Percentiles rank a stretch among this genome's conserved stretches.
phyloP scores from a whole-genome alignment of 1,140 invertebrate genomes.

The Aphelenchoides besseyi region DNA sequence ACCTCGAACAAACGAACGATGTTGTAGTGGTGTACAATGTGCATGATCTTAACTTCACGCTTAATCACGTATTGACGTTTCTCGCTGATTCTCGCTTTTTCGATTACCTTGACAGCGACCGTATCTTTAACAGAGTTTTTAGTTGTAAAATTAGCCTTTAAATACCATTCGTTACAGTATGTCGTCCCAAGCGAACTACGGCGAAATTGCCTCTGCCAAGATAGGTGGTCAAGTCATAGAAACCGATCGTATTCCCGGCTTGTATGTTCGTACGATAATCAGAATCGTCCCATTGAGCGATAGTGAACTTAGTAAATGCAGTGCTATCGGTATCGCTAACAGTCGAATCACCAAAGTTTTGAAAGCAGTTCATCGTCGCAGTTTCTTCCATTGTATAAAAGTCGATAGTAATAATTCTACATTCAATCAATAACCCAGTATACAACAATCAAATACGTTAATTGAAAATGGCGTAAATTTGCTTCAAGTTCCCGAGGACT shows the following conservation, averaged over 20 bases:
- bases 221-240: background rate
- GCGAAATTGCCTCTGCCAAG: conserved; percentile 8
- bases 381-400: background rate
- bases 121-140: conserved; percentile 10
- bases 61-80: conserved; percentile 5
- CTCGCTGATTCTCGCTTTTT: conserved; percentile 14
- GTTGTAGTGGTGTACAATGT: conserved; percentile 9
- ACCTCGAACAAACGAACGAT: conserved; percentile 18
- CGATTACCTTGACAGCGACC: conserved; percentile 16
- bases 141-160: background rate
- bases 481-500: no score
- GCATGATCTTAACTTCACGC: conserved; percentile 3
- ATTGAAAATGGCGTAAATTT: no score
- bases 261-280: background rate
- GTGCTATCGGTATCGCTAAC: conserved; percentile 4
- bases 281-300: background rate
- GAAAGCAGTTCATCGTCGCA: background rate
- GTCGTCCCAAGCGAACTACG: background rate
- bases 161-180: conserved; percentile 4
- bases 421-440: no score
- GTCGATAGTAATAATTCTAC: background rate
- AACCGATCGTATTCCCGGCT: conserved; percentile 13
- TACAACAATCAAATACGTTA: no score
- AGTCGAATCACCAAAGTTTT: background rate
- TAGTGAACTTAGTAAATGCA: background rate